Conservation (phyloP, 2,113 vertebrate genomes). For the Eptesicus fuscus region DNA sequence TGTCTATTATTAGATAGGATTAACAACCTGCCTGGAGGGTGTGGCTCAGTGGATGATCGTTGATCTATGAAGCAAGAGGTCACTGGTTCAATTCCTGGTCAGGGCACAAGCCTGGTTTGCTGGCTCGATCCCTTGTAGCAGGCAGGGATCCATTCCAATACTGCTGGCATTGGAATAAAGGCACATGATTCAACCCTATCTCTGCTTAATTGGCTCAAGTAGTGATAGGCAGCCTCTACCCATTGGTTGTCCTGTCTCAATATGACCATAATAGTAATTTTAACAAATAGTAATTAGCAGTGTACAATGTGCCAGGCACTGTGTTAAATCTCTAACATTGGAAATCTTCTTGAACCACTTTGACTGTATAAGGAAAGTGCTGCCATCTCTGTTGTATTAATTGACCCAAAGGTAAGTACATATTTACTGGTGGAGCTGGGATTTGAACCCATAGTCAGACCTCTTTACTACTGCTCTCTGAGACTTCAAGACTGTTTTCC, state of each 20-base stretch:
- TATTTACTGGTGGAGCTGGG: background rate
- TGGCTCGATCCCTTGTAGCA: too few species aligned
- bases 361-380: background rate
- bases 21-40: too few species aligned
- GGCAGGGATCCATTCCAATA: too few species aligned
- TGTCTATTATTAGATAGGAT: too few species aligned
- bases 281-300: background rate
- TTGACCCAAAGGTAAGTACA: background rate
- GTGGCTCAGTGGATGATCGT: too few species aligned
- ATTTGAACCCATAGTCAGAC: background rate
- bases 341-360: background rate
- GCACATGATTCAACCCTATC: too few species aligned
- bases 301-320: background rate
- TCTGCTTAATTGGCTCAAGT: too few species aligned
- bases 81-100: too few species aligned
- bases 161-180: too few species aligned
- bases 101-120: too few species aligned
- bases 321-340: background rate
- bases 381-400: background rate
- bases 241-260: background rate
- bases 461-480: background rate
- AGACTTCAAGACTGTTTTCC: background rate
- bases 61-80: too few species aligned
- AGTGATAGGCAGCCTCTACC: too few species aligned
- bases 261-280: background rate